phyloP scores from a whole-genome alignment of 1,140 invertebrate genomes.

The Hetaerina americana region DNA sequence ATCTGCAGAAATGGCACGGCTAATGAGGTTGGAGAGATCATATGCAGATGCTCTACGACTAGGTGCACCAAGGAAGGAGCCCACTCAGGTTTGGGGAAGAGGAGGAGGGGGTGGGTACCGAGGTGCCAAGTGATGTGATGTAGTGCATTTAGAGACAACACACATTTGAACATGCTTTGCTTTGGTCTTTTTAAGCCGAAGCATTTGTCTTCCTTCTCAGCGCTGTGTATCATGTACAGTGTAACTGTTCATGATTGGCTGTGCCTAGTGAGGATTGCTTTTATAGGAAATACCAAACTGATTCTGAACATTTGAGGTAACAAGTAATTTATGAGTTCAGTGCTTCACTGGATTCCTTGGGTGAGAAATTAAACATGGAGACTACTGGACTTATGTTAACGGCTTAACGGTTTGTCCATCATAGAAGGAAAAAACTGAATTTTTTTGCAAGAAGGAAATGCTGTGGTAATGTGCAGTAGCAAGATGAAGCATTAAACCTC shows the following conservation, averaged over 20 bases:
- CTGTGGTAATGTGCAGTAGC: too few relatives aligned
- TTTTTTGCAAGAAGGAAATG: too few relatives aligned
- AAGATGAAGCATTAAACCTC: neutral
- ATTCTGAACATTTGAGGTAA: neutral
- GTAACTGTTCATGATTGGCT: neutral
- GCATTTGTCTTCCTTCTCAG: neutral
- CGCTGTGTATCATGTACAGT: neutral
- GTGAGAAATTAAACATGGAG: neutral
- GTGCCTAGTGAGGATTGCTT: neutral
- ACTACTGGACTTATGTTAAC: neutral
- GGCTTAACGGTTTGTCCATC: neutral
- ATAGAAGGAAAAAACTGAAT: too few relatives aligned
- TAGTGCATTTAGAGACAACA: neutral
- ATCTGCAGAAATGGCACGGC: constrained; percentile 62
- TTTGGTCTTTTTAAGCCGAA: neutral
- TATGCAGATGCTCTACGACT: constrained; percentile 69
- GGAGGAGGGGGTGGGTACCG: neutral
- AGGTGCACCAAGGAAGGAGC: constrained; percentile 17
- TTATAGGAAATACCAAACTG: neutral
- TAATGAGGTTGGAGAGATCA: constrained; percentile 64
- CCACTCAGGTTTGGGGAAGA: neutral
- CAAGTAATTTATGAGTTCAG: neutral
- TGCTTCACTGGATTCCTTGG: neutral
- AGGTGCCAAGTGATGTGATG: neutral
- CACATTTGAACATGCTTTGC: neutral